phyloP scores from a whole-genome alignment of 2,888 invertebrate genomes.

The Mechanitis mazaeus region DNA sequence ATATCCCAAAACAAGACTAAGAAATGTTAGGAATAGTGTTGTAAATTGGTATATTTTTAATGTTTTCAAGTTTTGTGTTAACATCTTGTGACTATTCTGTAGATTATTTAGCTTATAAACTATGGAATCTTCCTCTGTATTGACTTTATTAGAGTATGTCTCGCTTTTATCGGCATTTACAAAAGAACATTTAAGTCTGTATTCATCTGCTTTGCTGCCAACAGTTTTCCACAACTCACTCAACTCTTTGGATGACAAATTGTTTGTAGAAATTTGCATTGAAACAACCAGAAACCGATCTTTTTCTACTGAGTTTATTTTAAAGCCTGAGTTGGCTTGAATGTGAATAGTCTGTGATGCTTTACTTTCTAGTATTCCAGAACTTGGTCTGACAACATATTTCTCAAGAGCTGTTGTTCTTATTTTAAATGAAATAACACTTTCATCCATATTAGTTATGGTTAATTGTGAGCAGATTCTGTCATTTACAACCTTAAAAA shows the following conservation, averaged over 20 bases:
- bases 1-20: slow-evolving; percentile 15
- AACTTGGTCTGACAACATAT: slow-evolving; percentile 89
- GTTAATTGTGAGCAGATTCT: slow-evolving; percentile 78
- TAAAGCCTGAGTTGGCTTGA: slow-evolving; percentile 80
- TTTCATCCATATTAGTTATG: slow-evolving; percentile 78
- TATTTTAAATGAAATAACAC: slow-evolving; percentile 76
- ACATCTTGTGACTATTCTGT: slow-evolving; percentile 20
- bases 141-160: neutral
- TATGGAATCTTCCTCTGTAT: slow-evolving; percentile 21
- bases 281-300: slow-evolving; percentile 91
- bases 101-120: slow-evolving; percentile 17
- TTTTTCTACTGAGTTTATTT: slow-evolving; percentile 77
- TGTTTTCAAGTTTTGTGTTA: slow-evolving; percentile 17
- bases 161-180: slow-evolving; percentile 8
- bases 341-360: slow-evolving; percentile 79
- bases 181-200: slow-evolving; percentile 66
- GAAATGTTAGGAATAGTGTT: slow-evolving; percentile 18
- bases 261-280: slow-evolving; percentile 72
- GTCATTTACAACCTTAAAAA: slow-evolving; percentile 77
- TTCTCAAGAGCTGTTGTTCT: slow-evolving; percentile 95
- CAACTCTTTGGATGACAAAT: slow-evolving; percentile 73
- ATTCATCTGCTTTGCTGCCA: slow-evolving; percentile 74
- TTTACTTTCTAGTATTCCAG: slow-evolving; percentile 80
- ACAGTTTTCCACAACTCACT: slow-evolving; percentile 80
- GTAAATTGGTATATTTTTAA: slow-evolving; percentile 21